Evolutionary conservation across 2,888 invertebrate genomes (phyloP).

Genomic region (Meteorus colon): DNA sequence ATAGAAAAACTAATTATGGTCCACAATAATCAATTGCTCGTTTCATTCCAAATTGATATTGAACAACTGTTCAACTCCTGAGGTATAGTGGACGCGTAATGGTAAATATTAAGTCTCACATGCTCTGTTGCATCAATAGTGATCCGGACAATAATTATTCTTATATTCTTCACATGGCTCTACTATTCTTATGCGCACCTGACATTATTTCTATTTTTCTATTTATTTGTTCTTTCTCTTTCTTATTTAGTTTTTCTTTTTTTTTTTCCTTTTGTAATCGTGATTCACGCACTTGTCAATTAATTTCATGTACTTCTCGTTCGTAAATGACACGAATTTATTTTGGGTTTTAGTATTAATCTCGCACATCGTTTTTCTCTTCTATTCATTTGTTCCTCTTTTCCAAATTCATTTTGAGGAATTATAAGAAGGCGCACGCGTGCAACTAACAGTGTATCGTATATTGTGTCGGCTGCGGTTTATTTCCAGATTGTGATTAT

Average conservation of each 20-base stretch:
- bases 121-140: neutral
- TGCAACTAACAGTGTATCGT: constrained; percentile 30
- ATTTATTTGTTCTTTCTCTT: neutral
- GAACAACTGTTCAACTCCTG: constrained; percentile 49
- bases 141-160: neutral
- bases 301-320: constrained; percentile 3
- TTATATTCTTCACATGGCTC: neutral
- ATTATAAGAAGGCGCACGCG: constrained; percentile 42
- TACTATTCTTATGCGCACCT: neutral
- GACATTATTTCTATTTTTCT: neutral
- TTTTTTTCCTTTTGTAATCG: constrained; percentile 29
- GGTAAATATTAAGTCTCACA: constrained; percentile 31
- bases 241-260: constrained; percentile 9
- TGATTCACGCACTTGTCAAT: constrained; percentile 34
- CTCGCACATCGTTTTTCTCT: constrained; percentile 13
- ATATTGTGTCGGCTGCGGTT: constrained; percentile 3
- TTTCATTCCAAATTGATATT: constrained; percentile 20
- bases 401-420: constrained; percentile 17
- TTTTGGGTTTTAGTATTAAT: constrained; percentile 69
- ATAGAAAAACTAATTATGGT: constrained; percentile 10
- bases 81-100: constrained; percentile 57
- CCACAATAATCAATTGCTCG: constrained; percentile 18
- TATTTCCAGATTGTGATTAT: constrained; percentile 33
- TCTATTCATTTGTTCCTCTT: constrained; percentile 13
- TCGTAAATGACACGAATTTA: constrained; percentile 46